A percentile compares a stretch with the other conserved stretches of the same genome.
Evolutionary conservation across 2,797 vertebrate genomes (phyloP).

Genomic region (Natrix natrix): DNA sequence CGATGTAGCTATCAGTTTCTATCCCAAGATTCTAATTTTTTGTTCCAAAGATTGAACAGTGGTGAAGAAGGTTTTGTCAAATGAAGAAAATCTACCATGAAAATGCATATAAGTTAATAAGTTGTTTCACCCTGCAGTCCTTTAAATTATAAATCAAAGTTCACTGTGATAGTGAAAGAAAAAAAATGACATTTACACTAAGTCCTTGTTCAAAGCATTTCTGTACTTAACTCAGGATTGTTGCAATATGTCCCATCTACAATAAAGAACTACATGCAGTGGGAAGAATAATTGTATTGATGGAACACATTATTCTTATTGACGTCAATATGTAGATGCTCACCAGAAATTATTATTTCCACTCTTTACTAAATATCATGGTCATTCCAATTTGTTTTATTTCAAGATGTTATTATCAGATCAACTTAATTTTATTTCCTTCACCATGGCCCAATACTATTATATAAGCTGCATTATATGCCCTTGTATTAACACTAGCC

Average conservation of each 20-base stretch:
- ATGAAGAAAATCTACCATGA: not conserved
- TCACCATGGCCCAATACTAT: not conserved
- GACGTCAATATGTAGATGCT: not conserved
- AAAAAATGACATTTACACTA: not conserved
- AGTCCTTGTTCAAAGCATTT: not conserved
- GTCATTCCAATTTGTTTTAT: not conserved
- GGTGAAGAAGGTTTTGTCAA: not conserved
- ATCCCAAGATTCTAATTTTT: not conserved
- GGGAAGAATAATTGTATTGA: not conserved
- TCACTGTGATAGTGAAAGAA: not conserved
- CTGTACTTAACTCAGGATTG: not conserved
- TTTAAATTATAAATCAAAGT: not conserved
- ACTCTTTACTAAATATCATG: not conserved
- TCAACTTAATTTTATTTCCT: not conserved
- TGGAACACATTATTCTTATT: not conserved
- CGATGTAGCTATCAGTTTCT: not conserved
- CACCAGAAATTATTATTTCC: not conserved
- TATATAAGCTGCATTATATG: not conserved
- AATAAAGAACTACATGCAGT: not conserved
- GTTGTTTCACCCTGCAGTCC: not conserved
- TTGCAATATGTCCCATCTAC: not conserved
- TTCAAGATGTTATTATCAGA: not conserved
- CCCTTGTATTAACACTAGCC: not conserved
- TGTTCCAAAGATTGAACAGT: not conserved
- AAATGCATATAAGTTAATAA: not conserved